phyloP scores from a whole-genome alignment of 2,113 vertebrate genomes.

The Sinocyclocheilus rhinocerous region DNA sequence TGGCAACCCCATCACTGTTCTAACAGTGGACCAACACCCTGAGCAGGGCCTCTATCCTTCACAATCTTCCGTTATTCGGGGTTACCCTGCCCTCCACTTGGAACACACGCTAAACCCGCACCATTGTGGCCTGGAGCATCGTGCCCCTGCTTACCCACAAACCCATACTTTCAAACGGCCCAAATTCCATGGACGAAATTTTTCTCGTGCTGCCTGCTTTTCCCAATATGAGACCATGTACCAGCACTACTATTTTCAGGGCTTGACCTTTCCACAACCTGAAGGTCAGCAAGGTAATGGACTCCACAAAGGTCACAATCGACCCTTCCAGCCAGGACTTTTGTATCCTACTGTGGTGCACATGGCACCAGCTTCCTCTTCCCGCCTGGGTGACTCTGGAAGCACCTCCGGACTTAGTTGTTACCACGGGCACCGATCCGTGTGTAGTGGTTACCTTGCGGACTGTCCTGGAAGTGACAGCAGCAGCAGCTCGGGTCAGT shows the following conservation, averaged over 20 bases:
- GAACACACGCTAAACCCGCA: conserved; percentile 85
- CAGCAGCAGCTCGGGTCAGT: conserved; percentile 91
- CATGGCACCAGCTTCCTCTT: conserved; percentile 79
- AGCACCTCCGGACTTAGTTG: conserved; percentile 89
- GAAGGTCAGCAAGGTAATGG: conserved; percentile 71
- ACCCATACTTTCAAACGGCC: conserved; percentile 85
- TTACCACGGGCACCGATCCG: conserved; percentile 91
- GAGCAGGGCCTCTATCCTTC: conserved; percentile 86
- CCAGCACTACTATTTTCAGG: conserved; percentile 98
- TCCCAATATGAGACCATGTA: conserved; percentile 98
- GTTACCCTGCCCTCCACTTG: conserved; percentile 86
- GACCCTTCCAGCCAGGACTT: conserved; percentile 84
- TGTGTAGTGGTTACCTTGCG: conserved; percentile 94
- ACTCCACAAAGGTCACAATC: conserved; percentile 78
- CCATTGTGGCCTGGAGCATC: conserved; percentile 86
- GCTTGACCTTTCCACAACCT: conserved; percentile 91
- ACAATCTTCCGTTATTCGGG: conserved; percentile 83
- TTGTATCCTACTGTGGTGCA: conserved; percentile 87
- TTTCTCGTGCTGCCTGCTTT: conserved; percentile 88
- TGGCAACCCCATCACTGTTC: conserved; percentile 91
- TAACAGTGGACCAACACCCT: conserved; percentile 88
- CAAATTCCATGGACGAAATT: conserved; percentile 85
- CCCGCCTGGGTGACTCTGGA: conserved; percentile 80
- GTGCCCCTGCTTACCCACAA: conserved; percentile 77
- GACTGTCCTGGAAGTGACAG: conserved; percentile 96